Evolutionary conservation across 2,797 vertebrate genomes (phyloP).

Genomic region (Brachyalestes nurse): DNA sequence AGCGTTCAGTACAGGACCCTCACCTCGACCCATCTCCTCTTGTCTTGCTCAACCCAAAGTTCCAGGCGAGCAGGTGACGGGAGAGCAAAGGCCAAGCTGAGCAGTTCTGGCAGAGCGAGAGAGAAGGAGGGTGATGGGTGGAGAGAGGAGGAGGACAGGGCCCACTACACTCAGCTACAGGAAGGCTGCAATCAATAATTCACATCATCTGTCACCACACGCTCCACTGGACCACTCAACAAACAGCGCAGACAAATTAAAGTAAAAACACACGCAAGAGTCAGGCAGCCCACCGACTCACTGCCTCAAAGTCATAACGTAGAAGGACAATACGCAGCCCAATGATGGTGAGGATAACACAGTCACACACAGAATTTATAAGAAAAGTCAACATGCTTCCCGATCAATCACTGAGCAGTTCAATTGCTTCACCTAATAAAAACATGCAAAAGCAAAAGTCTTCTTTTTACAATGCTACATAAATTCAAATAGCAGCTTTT

Average conservation of each 20-base stretch:
- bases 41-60: conserved; percentile 35
- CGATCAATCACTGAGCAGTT: conserved; percentile 25
- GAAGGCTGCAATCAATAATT: conserved; percentile 85
- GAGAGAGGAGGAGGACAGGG: conserved; percentile 65
- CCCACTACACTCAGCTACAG: conserved; percentile 79
- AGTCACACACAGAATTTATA: conserved; percentile 7
- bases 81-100: conserved; percentile 49
- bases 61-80: conserved; percentile 38
- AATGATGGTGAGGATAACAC: conserved; percentile 21
- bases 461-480: background rate
- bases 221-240: conserved; percentile 83
- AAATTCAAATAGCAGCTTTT: background rate
- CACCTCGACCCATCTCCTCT: conserved; percentile 33
- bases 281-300: conserved; percentile 35
- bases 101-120: conserved; percentile 48
- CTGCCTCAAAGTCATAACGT: conserved; percentile 6
- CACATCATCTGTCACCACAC: conserved; percentile 83
- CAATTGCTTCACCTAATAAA: background rate
- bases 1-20: conserved; percentile 19
- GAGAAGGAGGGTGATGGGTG: conserved; percentile 35
- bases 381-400: conserved; percentile 6
- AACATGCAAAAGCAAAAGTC: background rate
- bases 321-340: conserved; percentile 39
- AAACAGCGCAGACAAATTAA: conserved; percentile 83
- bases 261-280: conserved; percentile 71